phyloP scores from a whole-genome alignment of 37 sponge, comb jelly and placozoan genomes.

The Eunapius fragilis region DNA sequence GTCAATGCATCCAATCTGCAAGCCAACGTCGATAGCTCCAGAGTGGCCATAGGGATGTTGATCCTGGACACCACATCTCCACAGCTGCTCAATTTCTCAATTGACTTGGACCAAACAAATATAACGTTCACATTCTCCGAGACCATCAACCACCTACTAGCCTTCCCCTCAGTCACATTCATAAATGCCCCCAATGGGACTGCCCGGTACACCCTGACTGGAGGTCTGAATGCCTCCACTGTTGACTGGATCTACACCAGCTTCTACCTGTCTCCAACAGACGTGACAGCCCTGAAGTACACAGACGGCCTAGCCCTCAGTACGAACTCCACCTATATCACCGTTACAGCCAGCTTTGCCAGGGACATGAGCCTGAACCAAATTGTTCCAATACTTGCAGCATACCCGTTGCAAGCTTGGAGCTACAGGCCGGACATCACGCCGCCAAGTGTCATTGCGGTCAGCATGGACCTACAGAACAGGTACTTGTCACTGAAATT shows the following conservation, averaged over 20 bases:
- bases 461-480: constrained; percentile 70
- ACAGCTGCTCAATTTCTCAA: constrained; percentile 71
- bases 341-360: constrained; percentile 48
- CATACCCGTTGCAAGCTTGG: constrained; percentile 37
- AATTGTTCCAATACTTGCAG: constrained; percentile 23
- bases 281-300: constrained; percentile 65
- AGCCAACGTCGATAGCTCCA: not conserved
- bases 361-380: constrained; percentile 74
- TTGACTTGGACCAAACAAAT: constrained; percentile 70
- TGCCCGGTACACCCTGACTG: constrained; percentile 64
- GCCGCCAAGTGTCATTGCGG: constrained; percentile 49
- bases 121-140: constrained; percentile 86
- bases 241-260: constrained; percentile 75
- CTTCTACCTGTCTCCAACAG: constrained; percentile 62
- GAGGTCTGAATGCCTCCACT: constrained; percentile 27
- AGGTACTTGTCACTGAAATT: constrained; percentile 74
- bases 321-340: constrained; percentile 73
- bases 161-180: constrained; percentile 84
- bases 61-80: constrained; percentile 63
- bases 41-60: not conserved
- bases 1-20: not conserved
- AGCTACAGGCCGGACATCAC: constrained; percentile 69
- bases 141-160: constrained; percentile 51
- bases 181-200: constrained; percentile 33
- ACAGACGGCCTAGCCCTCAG: constrained; percentile 73